These are phyloP conservation scores for Odontothrips loti DNA, from an alignment of 2,888 invertebrate genomes.

Conservation along the genomic window DNA sequence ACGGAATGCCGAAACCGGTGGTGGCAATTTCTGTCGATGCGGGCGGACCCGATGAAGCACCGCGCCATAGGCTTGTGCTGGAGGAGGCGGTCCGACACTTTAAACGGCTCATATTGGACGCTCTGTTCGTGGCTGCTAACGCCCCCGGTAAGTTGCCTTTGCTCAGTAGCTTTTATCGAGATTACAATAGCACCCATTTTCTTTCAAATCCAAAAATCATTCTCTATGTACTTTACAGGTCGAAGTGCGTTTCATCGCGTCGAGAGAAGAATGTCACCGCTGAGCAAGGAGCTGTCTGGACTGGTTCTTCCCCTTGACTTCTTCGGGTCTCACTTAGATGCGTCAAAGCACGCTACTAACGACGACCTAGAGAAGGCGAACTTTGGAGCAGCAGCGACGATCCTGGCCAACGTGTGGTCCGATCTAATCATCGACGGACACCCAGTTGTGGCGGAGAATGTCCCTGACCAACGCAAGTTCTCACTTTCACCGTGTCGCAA, in stretches of 20 bases:
- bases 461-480: conserved; percentile 1
- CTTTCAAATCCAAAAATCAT: not conserved
- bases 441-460: conserved; percentile 33
- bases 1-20: conserved; percentile 41
- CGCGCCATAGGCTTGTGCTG: conserved; percentile 39
- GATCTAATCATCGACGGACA: conserved; percentile 38
- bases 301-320: conserved; percentile 43
- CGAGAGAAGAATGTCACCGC: conserved; percentile 44
- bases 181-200: not conserved
- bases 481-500: no score
- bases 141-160: conserved; percentile 41
- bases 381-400: conserved; percentile 43
- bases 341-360: conserved; percentile 41
- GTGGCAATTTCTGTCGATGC: conserved; percentile 41
- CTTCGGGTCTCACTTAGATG: conserved; percentile 42
- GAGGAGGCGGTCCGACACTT: conserved; percentile 39
- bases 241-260: conserved; percentile 44
- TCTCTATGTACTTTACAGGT: not conserved
- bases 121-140: conserved; percentile 42
- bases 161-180: not conserved
- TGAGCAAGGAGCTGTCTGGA: conserved; percentile 43
- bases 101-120: conserved; percentile 41
- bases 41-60: conserved; percentile 42
- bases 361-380: conserved; percentile 42
- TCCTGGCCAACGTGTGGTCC: conserved; percentile 43